Evolutionary conservation across 2,888 invertebrate genomes (phyloP), one percentile per base, ranked within the genome.

Genomic region (Axea sp.): DNA sequence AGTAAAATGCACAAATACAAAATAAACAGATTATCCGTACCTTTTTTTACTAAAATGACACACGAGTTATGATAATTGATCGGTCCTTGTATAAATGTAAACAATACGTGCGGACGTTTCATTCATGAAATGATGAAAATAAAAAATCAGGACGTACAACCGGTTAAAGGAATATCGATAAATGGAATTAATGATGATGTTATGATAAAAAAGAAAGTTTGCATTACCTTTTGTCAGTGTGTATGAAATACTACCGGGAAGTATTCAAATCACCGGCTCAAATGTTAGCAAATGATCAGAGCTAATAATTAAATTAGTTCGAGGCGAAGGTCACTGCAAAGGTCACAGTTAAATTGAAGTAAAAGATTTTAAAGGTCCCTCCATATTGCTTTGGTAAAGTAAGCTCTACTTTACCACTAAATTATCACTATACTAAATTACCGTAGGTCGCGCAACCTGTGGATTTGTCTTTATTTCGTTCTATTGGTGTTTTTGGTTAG

Each of bases 271-370:
- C 47, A 14, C 60, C 53, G 69, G 39, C 26, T 22, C 17, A 37
- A 9, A 5, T 1, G 14, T 51, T 26, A n/a, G 17, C 33, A 37
- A 69, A 12, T 0, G 5, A 30, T 24, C 22, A 17, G 49, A 12
- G 9, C 33, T 6, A 9, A 26, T 24, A 19, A 31, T 53, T 37
- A 19, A 62, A 51, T 41, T 22, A 26, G 26, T 60, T 33, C 37
- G 53, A 73, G 47, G 65, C 73, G 59, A 73, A 73, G 73, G 73
- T 73, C 65, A 73, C 59, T 65, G 59, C 28, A 73, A 73, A 67
- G 73, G 73, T 73, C 11, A 31, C 59, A 31, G 14, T 47, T 51
- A 51, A 19, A 57, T 57, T 37, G n/a, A 47, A 67, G 53, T 43
- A 12, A 37, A 60, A 73, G 73, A 65, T 62, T 37, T 4, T 71